phyloP scores from a whole-genome alignment of 2,113 vertebrate genomes.

The Heteronetta atricapilla region DNA sequence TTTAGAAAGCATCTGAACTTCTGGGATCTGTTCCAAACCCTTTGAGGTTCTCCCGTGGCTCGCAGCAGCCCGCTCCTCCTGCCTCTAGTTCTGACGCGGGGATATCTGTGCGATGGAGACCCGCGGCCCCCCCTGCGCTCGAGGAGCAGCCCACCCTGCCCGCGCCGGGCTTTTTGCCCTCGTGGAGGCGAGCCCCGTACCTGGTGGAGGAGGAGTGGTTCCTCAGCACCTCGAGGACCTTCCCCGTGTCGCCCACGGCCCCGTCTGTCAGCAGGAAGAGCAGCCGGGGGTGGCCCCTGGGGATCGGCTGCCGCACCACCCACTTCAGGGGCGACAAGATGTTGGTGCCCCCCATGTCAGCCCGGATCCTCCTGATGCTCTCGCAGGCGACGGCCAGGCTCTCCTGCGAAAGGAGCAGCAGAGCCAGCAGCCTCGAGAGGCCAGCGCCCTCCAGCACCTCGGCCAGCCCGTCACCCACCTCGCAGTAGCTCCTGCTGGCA shows the following conservation, averaged over 20 bases:
- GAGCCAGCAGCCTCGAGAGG: accelerated
- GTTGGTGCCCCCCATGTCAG: conserved; percentile 92
- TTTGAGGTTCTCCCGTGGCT: conserved; percentile 49
- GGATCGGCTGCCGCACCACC: conserved; percentile 86
- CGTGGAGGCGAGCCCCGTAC: not conserved
- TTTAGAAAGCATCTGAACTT: conserved; percentile 60
- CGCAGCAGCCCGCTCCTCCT: not conserved
- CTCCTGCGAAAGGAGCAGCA: conserved; percentile 75
- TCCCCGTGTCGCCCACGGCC: conserved; percentile 84
- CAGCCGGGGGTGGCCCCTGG: conserved; percentile 86
- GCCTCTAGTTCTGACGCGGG: not conserved
- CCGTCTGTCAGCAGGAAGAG: conserved; percentile 89
- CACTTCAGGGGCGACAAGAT: conserved; percentile 87
- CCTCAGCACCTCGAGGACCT: conserved; percentile 88
- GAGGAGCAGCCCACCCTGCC: not conserved
- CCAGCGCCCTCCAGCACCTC: not conserved
- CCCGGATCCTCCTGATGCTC: conserved; percentile 82
- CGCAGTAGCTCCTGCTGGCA: conserved; percentile 87
- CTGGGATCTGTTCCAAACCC: conserved; percentile 60
- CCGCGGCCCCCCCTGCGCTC: not conserved
- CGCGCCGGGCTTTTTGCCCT: not conserved
- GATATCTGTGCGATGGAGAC: not conserved
- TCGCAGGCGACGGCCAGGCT: conserved; percentile 85
- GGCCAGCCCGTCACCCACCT: conserved; percentile 76
- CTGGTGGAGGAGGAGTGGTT: conserved; percentile 86